Evolutionary conservation across 37 sponge, comb jelly and placozoan genomes (phyloP).

Genomic region (Bolinopsis microptera): DNA sequence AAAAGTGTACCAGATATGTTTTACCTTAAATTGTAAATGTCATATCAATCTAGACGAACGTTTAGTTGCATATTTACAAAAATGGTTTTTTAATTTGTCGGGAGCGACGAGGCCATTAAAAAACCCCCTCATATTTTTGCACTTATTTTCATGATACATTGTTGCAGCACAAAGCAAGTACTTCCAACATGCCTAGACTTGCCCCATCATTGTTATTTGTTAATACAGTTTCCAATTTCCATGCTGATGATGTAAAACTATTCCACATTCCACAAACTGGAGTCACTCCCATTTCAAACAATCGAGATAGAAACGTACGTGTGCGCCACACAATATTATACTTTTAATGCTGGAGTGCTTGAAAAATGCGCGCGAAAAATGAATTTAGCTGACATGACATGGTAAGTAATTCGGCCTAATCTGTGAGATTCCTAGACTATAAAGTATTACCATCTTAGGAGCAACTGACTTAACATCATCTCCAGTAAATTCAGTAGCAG

Average conservation of each 20-base stretch:
- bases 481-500: constrained; percentile 11
- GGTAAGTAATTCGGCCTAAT: too few species aligned
- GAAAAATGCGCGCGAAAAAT: constrained; percentile 53
- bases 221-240: background rate
- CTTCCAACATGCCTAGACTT: background rate
- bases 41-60: background rate
- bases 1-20: background rate
- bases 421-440: too few species aligned
- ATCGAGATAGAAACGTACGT: background rate
- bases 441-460: background rate
- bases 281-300: background rate
- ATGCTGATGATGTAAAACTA: background rate
- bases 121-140: too few species aligned
- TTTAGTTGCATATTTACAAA: background rate
- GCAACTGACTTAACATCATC: background rate
- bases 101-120: too few species aligned
- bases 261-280: background rate
- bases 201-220: background rate
- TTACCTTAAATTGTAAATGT: background rate
- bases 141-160: too few species aligned
- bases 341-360: background rate
- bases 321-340: background rate
- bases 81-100: background rate
- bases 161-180: background rate
- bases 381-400: constrained; percentile 7